These are phyloP conservation scores for Leiothrix lutea DNA, from an alignment of 2,113 vertebrate genomes.

Conservation along the genomic window DNA sequence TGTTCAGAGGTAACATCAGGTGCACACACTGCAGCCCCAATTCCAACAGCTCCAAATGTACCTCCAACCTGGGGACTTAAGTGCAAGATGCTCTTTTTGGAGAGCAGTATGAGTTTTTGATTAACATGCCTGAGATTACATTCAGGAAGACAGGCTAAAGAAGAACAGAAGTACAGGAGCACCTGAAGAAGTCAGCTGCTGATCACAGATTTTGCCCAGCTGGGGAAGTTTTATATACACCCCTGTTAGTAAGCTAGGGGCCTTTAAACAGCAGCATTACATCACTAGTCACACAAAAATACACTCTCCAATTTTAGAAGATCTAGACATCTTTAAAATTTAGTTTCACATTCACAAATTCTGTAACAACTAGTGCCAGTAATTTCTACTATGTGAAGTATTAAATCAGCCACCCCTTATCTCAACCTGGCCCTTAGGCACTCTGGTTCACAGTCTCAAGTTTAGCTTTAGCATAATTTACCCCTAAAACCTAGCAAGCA, in stretches of 20 bases:
- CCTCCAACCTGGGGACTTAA: not conserved
- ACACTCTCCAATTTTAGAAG: not conserved
- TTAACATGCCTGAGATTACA: not conserved
- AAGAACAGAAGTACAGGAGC: not conserved
- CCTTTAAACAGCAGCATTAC: not conserved
- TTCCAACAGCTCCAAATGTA: not conserved
- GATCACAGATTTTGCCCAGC: not conserved
- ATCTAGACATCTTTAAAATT: not conserved
- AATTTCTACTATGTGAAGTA: not conserved
- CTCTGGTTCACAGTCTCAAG: not conserved
- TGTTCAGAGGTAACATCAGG: not conserved
- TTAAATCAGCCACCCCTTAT: not conserved
- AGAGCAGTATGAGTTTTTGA: not conserved
- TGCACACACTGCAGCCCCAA: not conserved
- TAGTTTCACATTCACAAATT: not conserved
- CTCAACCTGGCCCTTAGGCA: not conserved
- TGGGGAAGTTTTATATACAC: not conserved
- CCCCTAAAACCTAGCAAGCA: not conserved
- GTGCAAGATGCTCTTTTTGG: not conserved
- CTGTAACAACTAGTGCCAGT: not conserved
- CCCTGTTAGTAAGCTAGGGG: not conserved
- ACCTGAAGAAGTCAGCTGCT: not conserved
- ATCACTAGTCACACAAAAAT: not conserved
- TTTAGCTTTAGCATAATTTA: not conserved
- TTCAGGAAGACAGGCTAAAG: not conserved